Evolutionary conservation across 2,888 invertebrate species (phyloP), one percentile per base, ranked within the genome.

Genomic region (Leptopilina drosophilae): DNA sequence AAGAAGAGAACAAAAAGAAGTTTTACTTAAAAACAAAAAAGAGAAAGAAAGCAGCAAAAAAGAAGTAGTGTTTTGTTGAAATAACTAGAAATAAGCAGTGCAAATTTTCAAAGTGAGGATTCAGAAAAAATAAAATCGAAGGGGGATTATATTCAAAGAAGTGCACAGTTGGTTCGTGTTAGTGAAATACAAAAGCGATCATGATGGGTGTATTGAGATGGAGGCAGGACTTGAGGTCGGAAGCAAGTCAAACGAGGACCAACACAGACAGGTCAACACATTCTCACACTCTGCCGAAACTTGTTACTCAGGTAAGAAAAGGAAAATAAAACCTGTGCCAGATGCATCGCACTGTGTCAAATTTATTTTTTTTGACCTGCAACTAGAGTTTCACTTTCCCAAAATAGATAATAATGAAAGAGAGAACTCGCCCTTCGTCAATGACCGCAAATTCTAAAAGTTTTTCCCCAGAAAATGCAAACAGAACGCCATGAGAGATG

Each of bases 181-280:
- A 73, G 73, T 73, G 56, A n/a, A 73, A 40, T n/a, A 76, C 66
- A 69, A 62, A 59, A 77, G 66, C 82, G 86, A 89, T 89, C 89
- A 91, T 91, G 91, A 91, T 91, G 91, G 91, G 91, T 81, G 91
- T 91, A 87, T 82, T 91, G 89, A 88, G 91, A 84, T 92, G 91
- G 91, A 91, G 91, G 89, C 91, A 91, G 87, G 91, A 92, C 89
- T 90, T 91, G 66, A 90, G 91, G 89, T 92, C 91, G 88, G 91
- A 92, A 84, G 88, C 90, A 87, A 87, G 88, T 82, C 90, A 90
- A 80, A 86, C 89, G 77, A 86, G 87, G 82, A 81, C 85, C 82
- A 77, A 84, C 80, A 66, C 85, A 80, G 82, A 85, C 84, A 82
- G 88, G 83, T 84, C 86, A 73, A 86, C 88, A 84, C 89, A 87